Percentiles rank a stretch among this genome's conserved stretches.
Evolutionary conservation across 2,888 invertebrate species (phyloP).

Genomic region (Athalia circularis): DNA sequence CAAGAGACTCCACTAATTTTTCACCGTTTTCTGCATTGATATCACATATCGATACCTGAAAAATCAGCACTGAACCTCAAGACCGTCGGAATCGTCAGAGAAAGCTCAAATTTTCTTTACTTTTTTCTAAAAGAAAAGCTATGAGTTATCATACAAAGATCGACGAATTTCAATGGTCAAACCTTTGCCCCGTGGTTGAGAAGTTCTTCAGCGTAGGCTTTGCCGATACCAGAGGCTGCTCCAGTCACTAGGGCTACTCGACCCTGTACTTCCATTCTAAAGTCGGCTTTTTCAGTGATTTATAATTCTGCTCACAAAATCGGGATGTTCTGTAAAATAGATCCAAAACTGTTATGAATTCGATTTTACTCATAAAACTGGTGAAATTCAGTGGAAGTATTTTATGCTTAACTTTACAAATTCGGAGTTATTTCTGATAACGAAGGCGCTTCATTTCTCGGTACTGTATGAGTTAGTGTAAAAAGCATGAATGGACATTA

Average conservation of each 20-base stretch:
- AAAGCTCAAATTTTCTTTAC: background rate
- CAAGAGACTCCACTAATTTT: constrained; percentile 80
- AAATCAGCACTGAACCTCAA: constrained; percentile 6
- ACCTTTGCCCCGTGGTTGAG: constrained; percentile 86
- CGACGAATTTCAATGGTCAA: constrained; percentile 57
- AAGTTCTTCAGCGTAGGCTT: constrained; percentile 83
- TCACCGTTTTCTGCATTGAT: constrained; percentile 84
- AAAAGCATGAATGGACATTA: no score
- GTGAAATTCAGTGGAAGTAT: no score
- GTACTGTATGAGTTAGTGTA: no score
- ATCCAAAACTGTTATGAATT: no score
- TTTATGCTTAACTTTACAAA: no score
- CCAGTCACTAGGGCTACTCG: constrained; percentile 85
- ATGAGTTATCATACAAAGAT: background rate
- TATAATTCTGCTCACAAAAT: background rate
- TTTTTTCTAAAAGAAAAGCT: no score
- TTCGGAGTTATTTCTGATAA: no score
- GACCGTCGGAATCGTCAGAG: no score
- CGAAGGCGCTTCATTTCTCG: no score
- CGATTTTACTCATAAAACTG: no score
- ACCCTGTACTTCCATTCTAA: constrained; percentile 82
- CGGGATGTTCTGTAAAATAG: background rate
- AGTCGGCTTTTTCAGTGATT: background rate
- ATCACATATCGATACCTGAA: constrained; percentile 82
- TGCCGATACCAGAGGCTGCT: constrained; percentile 84